These are phyloP conservation scores for Drosophila kohkoa DNA, from an alignment of 1,140 invertebrate species.

Conservation along the genomic window DNA sequence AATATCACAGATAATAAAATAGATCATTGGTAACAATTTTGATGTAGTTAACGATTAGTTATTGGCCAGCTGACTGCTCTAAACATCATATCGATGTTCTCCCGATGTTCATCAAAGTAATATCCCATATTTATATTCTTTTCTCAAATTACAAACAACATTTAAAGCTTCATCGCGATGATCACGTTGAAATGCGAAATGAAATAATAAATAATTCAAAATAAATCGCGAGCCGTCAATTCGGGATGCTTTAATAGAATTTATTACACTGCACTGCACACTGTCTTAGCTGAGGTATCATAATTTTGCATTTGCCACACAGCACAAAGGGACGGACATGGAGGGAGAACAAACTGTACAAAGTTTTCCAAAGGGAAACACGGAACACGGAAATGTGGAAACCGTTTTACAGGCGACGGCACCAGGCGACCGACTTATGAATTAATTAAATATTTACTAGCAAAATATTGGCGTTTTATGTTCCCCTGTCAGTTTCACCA, in stretches of 20 bases:
- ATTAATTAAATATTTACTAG: constrained; percentile 81
- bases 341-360: too few relatives aligned
- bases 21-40: too few relatives aligned
- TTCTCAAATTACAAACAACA: constrained; percentile 52
- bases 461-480: constrained; percentile 75
- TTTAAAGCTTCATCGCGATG: constrained; percentile 73
- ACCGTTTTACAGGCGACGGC: constrained; percentile 43
- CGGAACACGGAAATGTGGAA: constrained; percentile 28
- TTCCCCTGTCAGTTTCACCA: constrained; percentile 18
- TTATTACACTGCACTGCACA: constrained; percentile 65
- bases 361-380: constrained; percentile 13
- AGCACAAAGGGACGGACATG: constrained; percentile 20
- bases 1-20: too few relatives aligned
- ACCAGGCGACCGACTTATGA: constrained; percentile 59
- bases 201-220: constrained; percentile 61
- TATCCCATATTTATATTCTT: background rate
- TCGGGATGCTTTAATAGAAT: constrained; percentile 58
- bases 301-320: constrained; percentile 67
- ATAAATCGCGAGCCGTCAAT: background rate
- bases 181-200: constrained; percentile 62
- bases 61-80: too few relatives aligned
- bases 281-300: constrained; percentile 50
- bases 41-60: too few relatives aligned
- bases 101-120: background rate
- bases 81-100: too few relatives aligned